Base-by-base conservation (phyloP, 2,113 vertebrate genomes). In the Ancistrus triradiatus region DNA sequence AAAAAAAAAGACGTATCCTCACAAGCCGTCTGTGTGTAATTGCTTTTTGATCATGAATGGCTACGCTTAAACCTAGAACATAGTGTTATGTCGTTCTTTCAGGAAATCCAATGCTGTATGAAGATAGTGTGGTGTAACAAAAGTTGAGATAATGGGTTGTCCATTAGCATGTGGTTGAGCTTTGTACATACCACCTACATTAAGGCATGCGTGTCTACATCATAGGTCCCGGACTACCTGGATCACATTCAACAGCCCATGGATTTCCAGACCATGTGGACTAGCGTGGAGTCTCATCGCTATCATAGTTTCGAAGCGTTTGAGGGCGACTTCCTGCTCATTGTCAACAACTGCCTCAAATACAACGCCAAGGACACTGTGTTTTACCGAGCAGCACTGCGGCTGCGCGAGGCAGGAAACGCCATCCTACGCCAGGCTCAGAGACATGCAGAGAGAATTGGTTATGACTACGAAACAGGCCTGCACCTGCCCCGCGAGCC, bases 211-310 rank as follows among this genome's bases (percentile, higher is more conserved):
- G 37, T 21, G 35, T 14, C 2, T 50, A 1, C 31, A 13, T 50
- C 14, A 59, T 72, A 98, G 96, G 95, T 98, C 25, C 96, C 96
- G 5, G 96, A 99, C 80, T 99, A 99, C 74, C 80, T 98, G 78
- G 96, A 98, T 83, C 95, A 99, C 75, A 97, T 99, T 69, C 94
- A 98, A 85, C 95, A 94, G 61, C 96, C 96, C 0, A 99, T 99
- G 96, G 96, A 99, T 78, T 99, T 99, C 83, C 93, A 95, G 87
- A 97, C 94, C 43, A 99, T 99, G 95, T 97, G 94, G 83, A 91
- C 91, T 74, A 89, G 92, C 69, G 83, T 99, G 72, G 95, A 99
- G 80, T 90, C 91, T 44, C 94, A 97, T 74, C 91, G 87, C 75
- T 98, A 98, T 82, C 88, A 93, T 84, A 97, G 91, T 61, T 96